A percentile compares a stretch with the other conserved stretches of the same genome.
These are phyloP conservation scores for Phrynosoma platyrhinos DNA, from an alignment of 2,113 vertebrate genomes.

Conservation along the genomic window DNA sequence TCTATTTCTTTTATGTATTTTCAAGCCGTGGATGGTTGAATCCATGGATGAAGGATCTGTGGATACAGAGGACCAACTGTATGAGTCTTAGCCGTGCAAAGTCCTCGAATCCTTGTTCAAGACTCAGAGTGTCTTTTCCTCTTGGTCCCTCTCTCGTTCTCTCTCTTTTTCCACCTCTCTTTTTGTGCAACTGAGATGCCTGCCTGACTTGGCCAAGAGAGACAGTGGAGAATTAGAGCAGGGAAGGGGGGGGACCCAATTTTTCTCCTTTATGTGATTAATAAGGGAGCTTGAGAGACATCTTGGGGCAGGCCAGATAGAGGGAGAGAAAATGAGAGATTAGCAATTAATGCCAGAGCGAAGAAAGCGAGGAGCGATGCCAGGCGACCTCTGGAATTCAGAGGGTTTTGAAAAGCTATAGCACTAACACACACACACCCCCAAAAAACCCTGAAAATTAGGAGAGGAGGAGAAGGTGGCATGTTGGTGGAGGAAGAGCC, in stretches of 20 bases:
- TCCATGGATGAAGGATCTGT: no score
- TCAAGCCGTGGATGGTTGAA: no score
- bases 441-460: no score
- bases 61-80: no score
- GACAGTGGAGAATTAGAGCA: conserved; percentile 11
- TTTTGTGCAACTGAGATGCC: neutral
- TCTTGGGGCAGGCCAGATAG: conserved; percentile 44
- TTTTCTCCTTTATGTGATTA: conserved; percentile 34
- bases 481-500: neutral
- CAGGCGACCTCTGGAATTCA: conserved; percentile 30
- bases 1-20: no score
- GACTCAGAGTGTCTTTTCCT: neutral
- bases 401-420: neutral
- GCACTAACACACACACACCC: neutral
- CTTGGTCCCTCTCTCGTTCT: neutral
- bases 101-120: no score
- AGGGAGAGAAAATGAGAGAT: conserved; percentile 43
- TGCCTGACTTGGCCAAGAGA: conserved; percentile 27
- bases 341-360: conserved; percentile 42
- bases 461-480: no score
- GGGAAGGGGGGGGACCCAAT: no score
- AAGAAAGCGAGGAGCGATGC: neutral
- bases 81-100: no score
- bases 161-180: neutral
- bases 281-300: conserved; percentile 44